Evolutionary conservation across 2,797 vertebrate species (phyloP), one percentile per base, ranked within the genome.

Genomic region (Kryptolebias ocellatus): DNA sequence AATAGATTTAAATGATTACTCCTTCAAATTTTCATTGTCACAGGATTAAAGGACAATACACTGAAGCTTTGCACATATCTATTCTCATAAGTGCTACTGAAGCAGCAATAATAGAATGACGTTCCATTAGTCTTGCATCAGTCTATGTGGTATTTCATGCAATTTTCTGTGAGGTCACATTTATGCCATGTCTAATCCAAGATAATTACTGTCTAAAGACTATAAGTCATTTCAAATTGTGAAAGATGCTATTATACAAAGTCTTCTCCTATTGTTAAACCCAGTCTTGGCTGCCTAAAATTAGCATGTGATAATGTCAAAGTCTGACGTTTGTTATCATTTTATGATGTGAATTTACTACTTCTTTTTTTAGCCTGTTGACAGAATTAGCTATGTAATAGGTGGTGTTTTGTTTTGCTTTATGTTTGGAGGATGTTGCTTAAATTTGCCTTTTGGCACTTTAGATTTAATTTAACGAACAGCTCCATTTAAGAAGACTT

Each of bases 181-280:
- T 88, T 84, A 78, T 89, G 82, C 89, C 92, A 85, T 87, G 83
- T 85, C 91, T 91, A 94, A 94, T 94, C 90, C 80, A 27, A 78
- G 87, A 91, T 94, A 92, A 94, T 92, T 91, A 92, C 85, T 84
- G 78, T 87, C 81, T 91, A 84, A 89, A 83, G 86, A 90, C 83
- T 77, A 79, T 86, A 80, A 86, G 84, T 86, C 83, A 83, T 90
- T 87, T 91, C 83, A 84, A 90, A 89, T 92, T 77, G 88, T 84
- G 78, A 78, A 82, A 78, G 77, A 85, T 83, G 85, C 73, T 80
- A 62, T 84, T 82, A 78, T 77, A 76, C 70, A 42, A 83, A 78
- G 61, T 53, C 62, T 74, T 73, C 76, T 50, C 70, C 83, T 85
- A 73, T 70, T 67, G 71, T 59, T 44, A 71, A 64, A 72, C 78